Base-by-base conservation (phyloP, 1,140 invertebrate species). In the Sarcophaga bullata region DNA sequence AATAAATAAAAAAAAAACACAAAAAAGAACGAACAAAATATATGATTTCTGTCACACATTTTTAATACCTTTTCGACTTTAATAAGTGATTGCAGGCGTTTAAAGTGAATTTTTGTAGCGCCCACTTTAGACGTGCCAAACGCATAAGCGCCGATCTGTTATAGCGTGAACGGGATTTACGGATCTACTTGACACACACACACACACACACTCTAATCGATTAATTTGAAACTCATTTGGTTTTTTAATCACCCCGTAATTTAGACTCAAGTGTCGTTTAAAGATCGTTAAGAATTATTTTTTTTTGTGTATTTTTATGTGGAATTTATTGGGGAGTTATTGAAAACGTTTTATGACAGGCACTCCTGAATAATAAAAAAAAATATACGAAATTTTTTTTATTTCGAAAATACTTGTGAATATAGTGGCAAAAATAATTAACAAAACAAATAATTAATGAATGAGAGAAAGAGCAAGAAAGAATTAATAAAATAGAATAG, bases 41-140 rank as follows among this genome's bases (percentile, higher is more conserved):
- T 78, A 78, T 78, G 75, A 78, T 78, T 78, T 78, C 48, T 78
- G 75, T 78, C 50, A 37, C 75, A 78, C 75, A 78, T 46, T 78
- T 88, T 88, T 88, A 88, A 88, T 88, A 88, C 87, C 86, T 86
- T 88, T 88, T 88, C 88, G 87, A 88, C 87, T 88, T 88, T 87
- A 88, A 88, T 88, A 88, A 88, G 86, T 87, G 87, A 88, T 88
- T 88, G 87, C 88, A 87, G 85, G 83, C 85, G 84, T 85, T 88
- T 87, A 88, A 88, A 87, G 87, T 86, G 84, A 82, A 82, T 25
- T 50, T 68, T 78, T 49, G 75, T 78, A 19, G 75, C 75, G 75
- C 75, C 75, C 75, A 78, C 75, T 78, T 78, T 78, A 78, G 75
- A 78, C 75, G 75, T 78, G 48, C 19, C n/a, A 68, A 37, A 50